These are phyloP conservation scores for Macrophya annulata DNA, from an alignment of 2,888 invertebrate species.

Conservation along the genomic window DNA sequence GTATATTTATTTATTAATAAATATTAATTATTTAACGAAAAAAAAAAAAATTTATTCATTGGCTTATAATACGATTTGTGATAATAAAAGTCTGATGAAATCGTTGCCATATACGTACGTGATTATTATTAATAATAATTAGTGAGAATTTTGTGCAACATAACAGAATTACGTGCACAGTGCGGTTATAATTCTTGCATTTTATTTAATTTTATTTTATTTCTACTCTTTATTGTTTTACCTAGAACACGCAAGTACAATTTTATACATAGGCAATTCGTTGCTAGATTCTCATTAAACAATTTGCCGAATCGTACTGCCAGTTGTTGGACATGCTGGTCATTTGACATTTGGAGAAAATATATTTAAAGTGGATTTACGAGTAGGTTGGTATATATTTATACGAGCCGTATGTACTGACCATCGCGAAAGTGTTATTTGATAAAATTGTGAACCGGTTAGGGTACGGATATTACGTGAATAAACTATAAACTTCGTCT, in stretches of 20 bases:
- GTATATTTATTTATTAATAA: too few relatives aligned
- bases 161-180: neutral
- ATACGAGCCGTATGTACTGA: neutral
- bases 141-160: too few relatives aligned
- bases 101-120: too few relatives aligned
- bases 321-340: neutral
- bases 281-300: neutral
- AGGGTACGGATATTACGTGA: constrained; percentile 24
- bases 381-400: too few relatives aligned
- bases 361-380: neutral
- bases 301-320: neutral
- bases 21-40: too few relatives aligned
- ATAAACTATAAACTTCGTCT: constrained; percentile 49
- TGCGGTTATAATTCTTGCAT: neutral
- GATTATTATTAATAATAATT: too few relatives aligned
- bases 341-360: neutral
- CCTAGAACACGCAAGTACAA: neutral
- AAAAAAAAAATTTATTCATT: too few relatives aligned
- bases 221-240: neutral
- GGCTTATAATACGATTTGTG: too few relatives aligned
- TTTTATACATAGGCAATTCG: neutral
- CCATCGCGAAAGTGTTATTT: constrained; percentile 49
- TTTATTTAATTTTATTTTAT: neutral
- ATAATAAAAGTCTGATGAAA: too few relatives aligned
- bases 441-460: constrained; percentile 52